Base-by-base conservation (phyloP, 2,888 invertebrate genomes). In the Amorpha juglandis region DNA sequence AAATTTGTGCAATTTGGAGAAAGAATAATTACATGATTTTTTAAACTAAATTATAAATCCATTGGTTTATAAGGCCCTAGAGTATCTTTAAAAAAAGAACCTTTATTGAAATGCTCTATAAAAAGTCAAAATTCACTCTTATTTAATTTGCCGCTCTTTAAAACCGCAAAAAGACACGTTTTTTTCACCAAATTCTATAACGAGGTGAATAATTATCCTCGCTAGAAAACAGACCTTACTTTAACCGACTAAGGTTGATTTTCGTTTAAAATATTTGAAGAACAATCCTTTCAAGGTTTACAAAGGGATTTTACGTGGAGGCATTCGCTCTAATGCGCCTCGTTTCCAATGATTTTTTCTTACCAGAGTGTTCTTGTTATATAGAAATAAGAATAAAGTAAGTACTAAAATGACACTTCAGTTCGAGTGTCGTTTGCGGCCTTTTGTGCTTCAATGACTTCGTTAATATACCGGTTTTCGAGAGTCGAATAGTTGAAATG, bases 341-440 rank as follows among this genome's bases (percentile, higher is more conserved):
- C 81, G 79, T 79, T 80, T 78, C 77, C 76, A 83, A 76, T 77
- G 78, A 77, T 80, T 79, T 79, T 78, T 79, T 77, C 71, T 50
- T 45, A 67, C 70, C 63, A 70, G 71, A 78, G 68, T 70, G 70
- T 70, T 75, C 65, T 65, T 69, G 67, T 69, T 71, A 55, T 52
- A 68, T 71, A 70, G 45, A 47, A 68, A 63, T 16, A 67, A 51
- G 68, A 63, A 71, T 52, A 63, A 64, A 35, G 64, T 33, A 12
- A 52, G 16, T 21, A 53, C 58, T 70, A 62, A 71, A 66, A 66
- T 68, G 64, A 68, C 52, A 74, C 69, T 68, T 51, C 64, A 68
- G 53, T 65, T 65, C 62, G 33, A 66, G 58, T 42, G 42, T 16
- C 58, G 19, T 16, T 58, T 42, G 42, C 1, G 58, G 58, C 42